Evolutionary conservation across 1,140 invertebrate species (phyloP).

Genomic region (Diorhabda elongata): DNA sequence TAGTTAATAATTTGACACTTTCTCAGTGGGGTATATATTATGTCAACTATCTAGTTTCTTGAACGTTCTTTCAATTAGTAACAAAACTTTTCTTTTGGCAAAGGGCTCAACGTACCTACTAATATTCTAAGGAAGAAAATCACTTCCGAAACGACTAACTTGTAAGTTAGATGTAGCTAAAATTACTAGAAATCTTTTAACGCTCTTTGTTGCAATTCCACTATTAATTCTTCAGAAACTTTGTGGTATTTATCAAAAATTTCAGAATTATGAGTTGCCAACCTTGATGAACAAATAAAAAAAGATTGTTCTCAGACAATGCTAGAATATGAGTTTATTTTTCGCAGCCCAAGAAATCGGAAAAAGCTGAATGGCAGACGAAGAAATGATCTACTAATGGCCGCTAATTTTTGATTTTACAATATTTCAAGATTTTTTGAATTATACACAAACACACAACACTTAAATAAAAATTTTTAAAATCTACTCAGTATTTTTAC

Average conservation of each 20-base stretch:
- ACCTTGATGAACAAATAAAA: background rate
- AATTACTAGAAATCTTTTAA: background rate
- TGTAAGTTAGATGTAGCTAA: conserved; percentile 2
- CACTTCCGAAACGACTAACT: background rate
- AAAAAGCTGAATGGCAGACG: conserved; percentile 79
- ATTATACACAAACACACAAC: conserved; percentile 8
- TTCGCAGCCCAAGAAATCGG: conserved; percentile 71
- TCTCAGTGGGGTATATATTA: too few relatives aligned
- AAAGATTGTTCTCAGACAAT: background rate
- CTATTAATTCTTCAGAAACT: background rate
- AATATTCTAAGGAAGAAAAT: background rate
- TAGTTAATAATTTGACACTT: too few relatives aligned
- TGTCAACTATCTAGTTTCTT: too few relatives aligned
- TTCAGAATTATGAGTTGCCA: background rate
- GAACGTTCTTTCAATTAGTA: too few relatives aligned
- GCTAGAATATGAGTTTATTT: conserved; percentile 30
- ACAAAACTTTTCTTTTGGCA: background rate
- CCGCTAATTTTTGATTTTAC: conserved; percentile 13
- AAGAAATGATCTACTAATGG: conserved; percentile 50
- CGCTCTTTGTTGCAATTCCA: background rate
- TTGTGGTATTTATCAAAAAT: too few relatives aligned
- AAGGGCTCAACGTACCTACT: background rate
- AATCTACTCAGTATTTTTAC: conserved; percentile 9
- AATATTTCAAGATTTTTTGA: conserved; percentile 11
- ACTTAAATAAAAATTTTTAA: conserved; percentile 12